phyloP scores from a whole-genome alignment of 2,888 invertebrate genomes.

The Melipona beecheii region DNA sequence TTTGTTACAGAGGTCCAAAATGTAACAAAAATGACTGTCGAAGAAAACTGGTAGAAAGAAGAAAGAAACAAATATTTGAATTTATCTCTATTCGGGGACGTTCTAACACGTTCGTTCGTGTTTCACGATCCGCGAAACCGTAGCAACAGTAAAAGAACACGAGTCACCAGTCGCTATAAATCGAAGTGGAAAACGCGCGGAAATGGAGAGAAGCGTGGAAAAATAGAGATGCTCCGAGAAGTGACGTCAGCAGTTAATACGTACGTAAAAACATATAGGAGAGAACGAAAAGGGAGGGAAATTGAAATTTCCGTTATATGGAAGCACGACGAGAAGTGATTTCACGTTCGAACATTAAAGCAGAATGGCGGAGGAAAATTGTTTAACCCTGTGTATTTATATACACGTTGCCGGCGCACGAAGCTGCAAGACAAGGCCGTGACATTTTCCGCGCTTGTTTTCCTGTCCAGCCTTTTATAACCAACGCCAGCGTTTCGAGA shows the following conservation, averaged over 20 bases:
- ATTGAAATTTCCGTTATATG: background rate
- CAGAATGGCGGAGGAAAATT: background rate
- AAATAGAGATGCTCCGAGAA: background rate
- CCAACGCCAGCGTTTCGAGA: conserved; percentile 62
- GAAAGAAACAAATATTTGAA: background rate
- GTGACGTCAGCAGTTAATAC: background rate
- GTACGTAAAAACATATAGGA: background rate
- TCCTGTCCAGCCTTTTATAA: conserved; percentile 68
- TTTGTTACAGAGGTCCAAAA: too few relatives aligned
- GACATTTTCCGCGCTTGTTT: conserved; percentile 76
- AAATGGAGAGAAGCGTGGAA: background rate
- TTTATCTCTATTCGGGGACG: background rate
- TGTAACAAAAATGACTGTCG: background rate
- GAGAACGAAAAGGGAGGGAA: background rate
- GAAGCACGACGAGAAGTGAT: background rate
- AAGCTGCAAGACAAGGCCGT: conserved; percentile 67
- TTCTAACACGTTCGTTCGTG: background rate
- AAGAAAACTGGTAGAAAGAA: background rate
- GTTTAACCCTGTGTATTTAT: conserved; percentile 39
- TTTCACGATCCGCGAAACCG: background rate
- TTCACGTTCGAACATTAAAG: conserved; percentile 1
- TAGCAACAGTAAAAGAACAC: background rate
- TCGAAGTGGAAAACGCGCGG: background rate
- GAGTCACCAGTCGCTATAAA: background rate
- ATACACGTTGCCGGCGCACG: conserved; percentile 22